Percentiles rank a stretch among this genome's conserved stretches.
Evolutionary conservation across 1,140 invertebrate genomes (phyloP).

Genomic region (Drosophila dunni): DNA sequence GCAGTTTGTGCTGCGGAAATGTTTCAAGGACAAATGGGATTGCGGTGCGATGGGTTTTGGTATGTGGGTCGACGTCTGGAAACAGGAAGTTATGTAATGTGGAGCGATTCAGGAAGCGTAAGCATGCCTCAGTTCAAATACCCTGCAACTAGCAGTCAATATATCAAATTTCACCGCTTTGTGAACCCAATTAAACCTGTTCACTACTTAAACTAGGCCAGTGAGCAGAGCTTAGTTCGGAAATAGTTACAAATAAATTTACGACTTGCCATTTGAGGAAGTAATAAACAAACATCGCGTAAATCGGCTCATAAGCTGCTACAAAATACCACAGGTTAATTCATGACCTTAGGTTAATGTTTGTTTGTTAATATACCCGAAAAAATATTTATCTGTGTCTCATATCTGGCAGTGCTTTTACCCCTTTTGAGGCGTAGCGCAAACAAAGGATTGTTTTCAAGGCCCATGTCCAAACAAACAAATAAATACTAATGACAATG

Average conservation of each 20-base stretch:
- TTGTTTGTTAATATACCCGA: background rate
- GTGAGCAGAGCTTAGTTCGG: background rate
- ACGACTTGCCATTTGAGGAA: no score
- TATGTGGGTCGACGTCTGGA: slow-evolving; percentile 9
- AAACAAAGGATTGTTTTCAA: slow-evolving; percentile 75
- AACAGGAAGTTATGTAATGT: slow-evolving; percentile 23
- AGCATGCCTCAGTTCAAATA: background rate
- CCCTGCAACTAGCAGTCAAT: background rate
- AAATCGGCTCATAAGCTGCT: no score
- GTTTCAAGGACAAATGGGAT: slow-evolving; percentile 55
- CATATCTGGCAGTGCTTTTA: slow-evolving; percentile 6
- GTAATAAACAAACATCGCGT: no score
- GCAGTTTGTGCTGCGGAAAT: slow-evolving; percentile 25
- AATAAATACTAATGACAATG: slow-evolving; percentile 47
- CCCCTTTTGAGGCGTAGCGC: slow-evolving; percentile 29
- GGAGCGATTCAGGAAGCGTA: background rate
- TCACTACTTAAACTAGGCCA: no score
- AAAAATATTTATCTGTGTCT: background rate
- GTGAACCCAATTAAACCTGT: background rate
- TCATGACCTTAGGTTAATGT: no score
- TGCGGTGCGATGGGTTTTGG: background rate
- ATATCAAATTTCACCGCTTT: background rate
- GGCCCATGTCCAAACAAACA: slow-evolving; percentile 45
- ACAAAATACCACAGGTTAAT: no score
- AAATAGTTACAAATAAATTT: no score